These are phyloP conservation scores for Neolamprologus ventralis DNA, from an alignment of 2,113 vertebrate genomes.

Conservation along the genomic window DNA sequence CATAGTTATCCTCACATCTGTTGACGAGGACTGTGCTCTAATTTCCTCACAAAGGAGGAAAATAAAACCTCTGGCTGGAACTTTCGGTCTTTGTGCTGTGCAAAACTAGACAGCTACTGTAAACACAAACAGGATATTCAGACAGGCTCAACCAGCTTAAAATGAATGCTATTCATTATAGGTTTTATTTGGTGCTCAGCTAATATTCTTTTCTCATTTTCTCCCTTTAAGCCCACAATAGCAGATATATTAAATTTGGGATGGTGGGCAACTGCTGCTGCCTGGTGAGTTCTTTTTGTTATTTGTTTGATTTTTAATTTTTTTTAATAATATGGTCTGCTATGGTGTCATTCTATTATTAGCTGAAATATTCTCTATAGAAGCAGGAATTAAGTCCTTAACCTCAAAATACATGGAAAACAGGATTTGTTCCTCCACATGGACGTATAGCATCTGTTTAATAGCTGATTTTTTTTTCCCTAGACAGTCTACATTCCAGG, in stretches of 20 bases:
- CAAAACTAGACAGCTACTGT: neutral
- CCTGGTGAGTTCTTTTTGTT: constrained; percentile 78
- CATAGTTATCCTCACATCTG: constrained; percentile 49
- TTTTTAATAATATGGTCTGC: neutral
- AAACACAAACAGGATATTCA: constrained; percentile 51
- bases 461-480: constrained; percentile 34
- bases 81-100: neutral
- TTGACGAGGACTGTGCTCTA: constrained; percentile 10
- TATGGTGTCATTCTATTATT: neutral
- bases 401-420: constrained; percentile 2
- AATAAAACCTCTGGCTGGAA: neutral
- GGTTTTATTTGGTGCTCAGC: neutral
- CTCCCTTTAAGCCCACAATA: constrained; percentile 79
- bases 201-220: neutral
- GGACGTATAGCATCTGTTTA: constrained; percentile 49
- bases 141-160: neutral
- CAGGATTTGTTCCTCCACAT: constrained; percentile 14
- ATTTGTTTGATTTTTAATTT: neutral
- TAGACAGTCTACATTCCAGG: constrained; percentile 28
- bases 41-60: constrained; percentile 14
- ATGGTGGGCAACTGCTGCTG: constrained; percentile 91
- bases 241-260: constrained; percentile 87
- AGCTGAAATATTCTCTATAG: neutral
- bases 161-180: neutral
- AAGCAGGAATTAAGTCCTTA: neutral